These are phyloP conservation scores for Hyppa rectilinea DNA, from an alignment of 2,888 invertebrate genomes.

Conservation along the genomic window DNA sequence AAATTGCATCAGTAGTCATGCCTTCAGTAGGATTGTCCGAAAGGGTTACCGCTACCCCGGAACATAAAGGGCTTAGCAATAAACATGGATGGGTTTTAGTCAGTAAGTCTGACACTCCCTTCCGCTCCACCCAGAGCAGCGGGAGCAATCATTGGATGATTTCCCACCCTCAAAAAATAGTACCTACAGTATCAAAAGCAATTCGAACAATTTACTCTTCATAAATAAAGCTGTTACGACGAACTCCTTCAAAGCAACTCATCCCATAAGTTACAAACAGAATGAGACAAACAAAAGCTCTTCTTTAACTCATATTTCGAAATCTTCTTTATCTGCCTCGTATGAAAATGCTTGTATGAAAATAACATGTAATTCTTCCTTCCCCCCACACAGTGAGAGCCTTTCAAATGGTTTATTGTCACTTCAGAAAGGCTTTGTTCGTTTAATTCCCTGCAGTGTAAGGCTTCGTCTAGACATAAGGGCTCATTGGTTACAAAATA, in stretches of 20 bases:
- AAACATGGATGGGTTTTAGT: too few relatives aligned
- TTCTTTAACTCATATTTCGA: conserved; percentile 1
- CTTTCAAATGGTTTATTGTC: conserved; percentile 68
- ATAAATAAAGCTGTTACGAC: conserved; percentile 20
- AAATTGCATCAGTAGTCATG: too few relatives aligned
- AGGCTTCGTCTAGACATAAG: conserved; percentile 85
- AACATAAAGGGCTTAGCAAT: too few relatives aligned
- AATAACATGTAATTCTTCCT: conserved; percentile 48
- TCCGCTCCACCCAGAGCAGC: too few relatives aligned
- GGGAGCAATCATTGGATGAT: too few relatives aligned
- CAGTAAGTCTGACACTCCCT: too few relatives aligned
- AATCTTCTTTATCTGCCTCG: background rate
- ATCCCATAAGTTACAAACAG: conserved; percentile 19
- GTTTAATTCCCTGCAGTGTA: conserved; percentile 73
- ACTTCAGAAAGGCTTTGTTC: conserved; percentile 72
- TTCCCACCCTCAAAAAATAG: too few relatives aligned
- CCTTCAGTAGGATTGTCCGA: too few relatives aligned
- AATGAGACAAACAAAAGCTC: conserved; percentile 22
- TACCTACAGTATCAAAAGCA: background rate
- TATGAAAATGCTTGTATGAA: conserved; percentile 32
- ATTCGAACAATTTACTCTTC: background rate
- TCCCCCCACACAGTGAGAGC: conserved; percentile 36
- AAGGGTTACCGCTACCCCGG: too few relatives aligned
- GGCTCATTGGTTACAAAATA: conserved; percentile 67
- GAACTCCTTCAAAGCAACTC: conserved; percentile 21